Base-by-base conservation (phyloP, 2,113 vertebrate species). In the Sorex araneus region DNA sequence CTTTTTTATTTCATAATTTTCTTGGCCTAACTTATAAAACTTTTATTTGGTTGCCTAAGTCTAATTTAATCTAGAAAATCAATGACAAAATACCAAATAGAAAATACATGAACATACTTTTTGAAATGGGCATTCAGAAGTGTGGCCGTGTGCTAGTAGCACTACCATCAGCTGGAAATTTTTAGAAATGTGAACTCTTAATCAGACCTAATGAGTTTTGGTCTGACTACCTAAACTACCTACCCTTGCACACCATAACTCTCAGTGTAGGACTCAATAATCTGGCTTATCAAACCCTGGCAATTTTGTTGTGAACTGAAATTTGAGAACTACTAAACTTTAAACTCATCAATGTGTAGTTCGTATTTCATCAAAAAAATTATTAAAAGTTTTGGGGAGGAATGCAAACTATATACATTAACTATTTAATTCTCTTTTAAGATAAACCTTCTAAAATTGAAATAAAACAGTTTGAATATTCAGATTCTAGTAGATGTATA, bases 31-130 rank as follows among this genome's bases (percentile, higher is more conserved):
- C 43, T 80, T 66, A 84, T 76, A 84, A 36, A 45, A 21, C 45
- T 82, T 50, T 60, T 91, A 74, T 36, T 79, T 87, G 32, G 2
- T 90, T 28, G 25, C 84, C 9, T 45, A 3, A 66, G 60, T 77
- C 57, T 43, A 50, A 50, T 34, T 87, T 90, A 23, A 79, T 91
- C 47, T 79, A 66, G 80, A 86, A 86, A 77, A 54, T 70, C 27
- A 87, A 18, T 45, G 3, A 74, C 32, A 71, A 57, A 89, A 21
- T 10, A 40, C 2, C 43, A 36, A 75, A 36, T 70, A 60, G 67
- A 87, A 47, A 91, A 40, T 1, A 67, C 1, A 28, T 27, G 5
- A 82, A 54, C 18, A 83, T 9, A 80, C 8, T 21, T 6, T 0
- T n/a, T 84, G 47, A 34, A 76, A 21, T n/a, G 45, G 19, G 15